These are phyloP conservation scores for Ochotona princeps DNA, from an alignment of 2,113 vertebrate genomes.

Conservation along the genomic window DNA sequence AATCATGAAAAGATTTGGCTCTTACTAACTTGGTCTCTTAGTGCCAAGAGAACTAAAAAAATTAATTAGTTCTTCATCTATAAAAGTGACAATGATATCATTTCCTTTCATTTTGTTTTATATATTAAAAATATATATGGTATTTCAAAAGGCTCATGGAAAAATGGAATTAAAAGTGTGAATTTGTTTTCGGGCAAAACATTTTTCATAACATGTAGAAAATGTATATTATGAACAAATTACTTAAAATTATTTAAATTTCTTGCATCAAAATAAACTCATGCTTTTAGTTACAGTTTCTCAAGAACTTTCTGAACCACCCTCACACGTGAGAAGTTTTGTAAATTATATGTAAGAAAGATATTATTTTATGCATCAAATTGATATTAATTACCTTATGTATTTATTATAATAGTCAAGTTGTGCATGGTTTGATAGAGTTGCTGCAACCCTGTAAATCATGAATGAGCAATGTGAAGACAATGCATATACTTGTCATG, in stretches of 20 bases:
- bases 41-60: not conserved
- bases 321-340: not conserved
- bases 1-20: not conserved
- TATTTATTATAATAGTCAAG: not conserved
- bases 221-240: too few relatives aligned
- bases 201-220: too few relatives aligned
- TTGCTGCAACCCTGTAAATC: not conserved
- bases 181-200: too few relatives aligned
- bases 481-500: not conserved
- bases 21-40: not conserved
- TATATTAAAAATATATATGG: not conserved
- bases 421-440: not conserved
- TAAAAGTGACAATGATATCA: not conserved
- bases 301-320: too few relatives aligned
- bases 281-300: too few relatives aligned
- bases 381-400: not conserved
- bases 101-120: not conserved
- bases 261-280: too few relatives aligned
- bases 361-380: not conserved
- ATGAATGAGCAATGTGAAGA: not conserved
- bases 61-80: constrained; percentile 2
- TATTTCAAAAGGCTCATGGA: not conserved
- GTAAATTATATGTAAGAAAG: not conserved
- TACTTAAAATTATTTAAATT: too few relatives aligned
- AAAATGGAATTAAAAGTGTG: too few relatives aligned